Conservation (phyloP, 2,888 invertebrate genomes). For the Cephus sareptanus region DNA sequence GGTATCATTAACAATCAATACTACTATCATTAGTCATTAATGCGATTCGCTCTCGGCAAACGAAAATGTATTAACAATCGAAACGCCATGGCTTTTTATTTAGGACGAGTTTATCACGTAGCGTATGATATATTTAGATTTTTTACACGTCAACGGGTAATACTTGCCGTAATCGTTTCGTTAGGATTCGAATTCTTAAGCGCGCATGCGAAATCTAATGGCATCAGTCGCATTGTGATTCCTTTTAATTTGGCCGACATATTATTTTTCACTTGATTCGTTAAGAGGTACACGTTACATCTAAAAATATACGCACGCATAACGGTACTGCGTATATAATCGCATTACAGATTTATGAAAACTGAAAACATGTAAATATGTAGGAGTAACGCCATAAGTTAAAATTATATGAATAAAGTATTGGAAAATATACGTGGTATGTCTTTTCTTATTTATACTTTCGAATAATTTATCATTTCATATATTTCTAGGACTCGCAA, state of each 20-base stretch:
- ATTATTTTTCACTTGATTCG: constrained; percentile 19
- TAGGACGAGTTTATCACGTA: constrained; percentile 11
- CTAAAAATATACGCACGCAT: constrained; percentile 10
- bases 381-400: constrained; percentile 50
- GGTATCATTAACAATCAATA: not conserved
- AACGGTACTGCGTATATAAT: constrained; percentile 17
- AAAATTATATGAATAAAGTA: constrained; percentile 56
- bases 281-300: not conserved
- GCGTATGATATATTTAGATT: constrained; percentile 55
- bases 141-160: constrained; percentile 54
- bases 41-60: not conserved
- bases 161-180: constrained; percentile 39
- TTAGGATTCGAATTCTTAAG: constrained; percentile 26
- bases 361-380: constrained; percentile 47
- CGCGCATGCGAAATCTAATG: constrained; percentile 15
- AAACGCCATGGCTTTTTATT: not conserved
- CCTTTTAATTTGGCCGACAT: constrained; percentile 27
- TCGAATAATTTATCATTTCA: not conserved
- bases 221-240: constrained; percentile 12
- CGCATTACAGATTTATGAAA: constrained; percentile 38
- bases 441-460: not conserved
- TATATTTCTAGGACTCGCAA: not conserved
- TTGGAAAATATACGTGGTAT: constrained; percentile 28
- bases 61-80: not conserved
- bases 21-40: not conserved